Base-by-base conservation (phyloP, 2,113 vertebrate genomes). In the Maccullochella peelii region DNA sequence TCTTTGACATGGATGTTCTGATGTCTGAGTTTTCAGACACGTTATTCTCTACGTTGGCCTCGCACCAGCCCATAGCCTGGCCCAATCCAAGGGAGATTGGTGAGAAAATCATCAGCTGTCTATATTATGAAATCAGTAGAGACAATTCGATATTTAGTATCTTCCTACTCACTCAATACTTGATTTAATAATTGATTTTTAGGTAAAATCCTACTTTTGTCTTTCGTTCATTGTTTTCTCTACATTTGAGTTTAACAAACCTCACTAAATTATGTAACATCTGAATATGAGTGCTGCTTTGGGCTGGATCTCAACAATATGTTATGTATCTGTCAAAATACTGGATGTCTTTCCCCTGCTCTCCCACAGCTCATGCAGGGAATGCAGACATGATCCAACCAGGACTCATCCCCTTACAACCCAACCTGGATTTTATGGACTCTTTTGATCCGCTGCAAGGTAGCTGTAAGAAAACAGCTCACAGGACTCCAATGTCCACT, bases 331-430 rank as follows among this genome's bases (percentile, higher is more conserved):
- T 47, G 25, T 62, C 62, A 76, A 72, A 52, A 54, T 27, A n/a
- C 12, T 15, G 1, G 8, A 54, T 44, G 52, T 75, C 66, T 49
- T 65, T 47, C 47, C 11, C 14, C 5, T 50, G 7, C 67, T 65
- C 12, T 59, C 38, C 33, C 87, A 54, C 92, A 99, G 98, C 96
- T 57, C 97, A 99, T 83, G 96, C 97, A 85, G 97, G 97, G 54
- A 99, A 99, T 36, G 98, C 98, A 73, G 98, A 99, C 91, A 99
- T 99, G 98, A 99, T 99, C 90, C 98, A 99, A 93, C 98, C 98
- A 0, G 98, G 97, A 55, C 97, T 99, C 80, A 98, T 97, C 83
- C 97, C 98, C 61, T 94, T 99, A 87, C 98, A 99, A 86, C 98
- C 98, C 82, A 99, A 99, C 92, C 93, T 99, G 80, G 98, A 99